A percentile compares a stretch with the other conserved stretches of the same genome.
These are phyloP conservation scores for Xenentodon cancila DNA, from an alignment of 2,797 vertebrate species.

Conservation along the genomic window DNA sequence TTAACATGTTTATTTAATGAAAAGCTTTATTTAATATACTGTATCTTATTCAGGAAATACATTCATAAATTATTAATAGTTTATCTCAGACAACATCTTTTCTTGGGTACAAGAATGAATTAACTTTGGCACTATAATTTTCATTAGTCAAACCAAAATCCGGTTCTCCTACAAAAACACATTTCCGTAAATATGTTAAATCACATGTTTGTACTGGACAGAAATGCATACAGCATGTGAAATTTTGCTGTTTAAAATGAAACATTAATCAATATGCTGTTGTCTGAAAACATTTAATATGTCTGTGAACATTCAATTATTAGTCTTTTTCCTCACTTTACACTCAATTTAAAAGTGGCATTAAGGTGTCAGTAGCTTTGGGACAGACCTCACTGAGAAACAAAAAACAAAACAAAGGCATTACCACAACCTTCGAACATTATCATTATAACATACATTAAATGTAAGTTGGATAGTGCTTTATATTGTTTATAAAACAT, in stretches of 20 bases:
- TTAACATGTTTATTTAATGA: constrained; percentile 69
- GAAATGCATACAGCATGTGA: constrained; percentile 35
- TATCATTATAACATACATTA: constrained; percentile 77
- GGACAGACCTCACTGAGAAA: constrained; percentile 81
- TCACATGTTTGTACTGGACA: constrained; percentile 53
- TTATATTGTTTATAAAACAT: constrained; percentile 83
- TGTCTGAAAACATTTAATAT: constrained; percentile 59
- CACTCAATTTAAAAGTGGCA: constrained; percentile 50
- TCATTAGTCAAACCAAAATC: constrained; percentile 34
- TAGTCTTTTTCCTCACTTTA: constrained; percentile 42
- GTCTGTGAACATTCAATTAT: constrained; percentile 67
- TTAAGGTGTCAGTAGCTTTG: constrained; percentile 77
- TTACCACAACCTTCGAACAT: constrained; percentile 70
- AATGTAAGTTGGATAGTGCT: constrained; percentile 77
- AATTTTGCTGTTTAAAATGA: constrained; percentile 51
- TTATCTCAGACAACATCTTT: constrained; percentile 41
- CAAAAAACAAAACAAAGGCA: constrained; percentile 68
- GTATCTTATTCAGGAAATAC: constrained; percentile 62
- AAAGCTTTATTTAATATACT: constrained; percentile 63
- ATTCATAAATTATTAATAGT: constrained; percentile 44
- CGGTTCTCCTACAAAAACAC: constrained; percentile 58
- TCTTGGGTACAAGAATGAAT: constrained; percentile 42
- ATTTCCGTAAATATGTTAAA: constrained; percentile 37
- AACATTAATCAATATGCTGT: constrained; percentile 40
- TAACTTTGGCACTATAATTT: constrained; percentile 13